Evolutionary conservation across 2,888 invertebrate genomes (phyloP), one percentile per base, ranked within the genome.

Genomic region (Oligia latruncula): DNA sequence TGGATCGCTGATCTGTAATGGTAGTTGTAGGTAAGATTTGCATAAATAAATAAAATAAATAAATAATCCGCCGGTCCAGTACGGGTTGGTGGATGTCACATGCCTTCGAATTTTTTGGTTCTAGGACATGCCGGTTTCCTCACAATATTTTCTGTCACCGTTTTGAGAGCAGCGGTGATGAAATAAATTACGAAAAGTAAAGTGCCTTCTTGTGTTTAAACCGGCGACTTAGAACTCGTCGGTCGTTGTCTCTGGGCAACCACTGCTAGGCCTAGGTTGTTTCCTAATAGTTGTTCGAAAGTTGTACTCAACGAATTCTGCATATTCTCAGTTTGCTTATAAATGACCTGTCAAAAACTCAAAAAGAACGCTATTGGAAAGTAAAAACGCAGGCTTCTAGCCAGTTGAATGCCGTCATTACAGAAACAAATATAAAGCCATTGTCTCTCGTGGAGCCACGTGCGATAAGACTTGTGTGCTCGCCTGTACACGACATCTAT

Each of bases 401-500:
- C 2, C 9, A 3, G 8, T 9, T 55, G 55, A 55, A 55, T 55
- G 8, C 8, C 20, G 20, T 55, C 4, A 58, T 58, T 58, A 58
- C 23, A 60, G n/a, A 60, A 60, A 60, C n/a, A 60, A 58, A 23
- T 58, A 11, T 23, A 58, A 58, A 9, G 4, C 23, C 9, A 23
- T 58, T 58, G 23, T 58, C 58, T 23, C n/a, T n/a, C 23, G 58
- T 58, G 23, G 58, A 58, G 23, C 9, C 1, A 11, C 4, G 9
- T 15, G 29, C 2, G 55, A 73, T 29, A 78, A 20, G 65, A 74
- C 65, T 78, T 87, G 23, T 87, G 77, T 75, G 64, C 52, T 4
- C 71, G 74, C 29, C 74, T 58, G 87, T 84, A 83, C 78, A 64
- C 66, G 81, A 76, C 86, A 76, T 74, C 78, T 82, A 80, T 66